These are phyloP conservation scores for Acromyrmex charruanus DNA, from an alignment of 1,140 invertebrate genomes.

Conservation along the genomic window DNA sequence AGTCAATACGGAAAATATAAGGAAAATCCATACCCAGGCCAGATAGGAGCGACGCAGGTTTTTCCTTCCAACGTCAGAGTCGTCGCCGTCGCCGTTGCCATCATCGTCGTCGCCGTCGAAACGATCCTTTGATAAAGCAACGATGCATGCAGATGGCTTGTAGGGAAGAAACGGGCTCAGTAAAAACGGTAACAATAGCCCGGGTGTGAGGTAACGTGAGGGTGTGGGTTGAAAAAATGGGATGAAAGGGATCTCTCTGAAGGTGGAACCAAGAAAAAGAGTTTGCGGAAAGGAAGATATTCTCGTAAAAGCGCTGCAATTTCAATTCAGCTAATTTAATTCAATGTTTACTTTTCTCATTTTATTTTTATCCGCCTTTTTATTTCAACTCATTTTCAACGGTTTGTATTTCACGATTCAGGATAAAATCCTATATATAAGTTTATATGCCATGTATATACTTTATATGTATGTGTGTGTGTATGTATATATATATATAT, in stretches of 20 bases:
- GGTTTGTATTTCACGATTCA: slow-evolving; percentile 1
- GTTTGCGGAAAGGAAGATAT: neutral
- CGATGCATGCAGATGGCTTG: slow-evolving; percentile 68
- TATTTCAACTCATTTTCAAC: neutral
- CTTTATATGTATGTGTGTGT: no score
- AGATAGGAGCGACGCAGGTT: slow-evolving; percentile 16
- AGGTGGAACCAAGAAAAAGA: neutral
- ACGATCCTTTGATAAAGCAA: slow-evolving; percentile 71
- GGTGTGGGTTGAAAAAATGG: slow-evolving; percentile 19
- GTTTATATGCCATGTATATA: neutral
- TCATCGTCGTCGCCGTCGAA: slow-evolving; percentile 44
- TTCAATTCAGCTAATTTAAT: slow-evolving; percentile 26
- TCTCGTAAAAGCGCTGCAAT: slow-evolving; percentile 11
- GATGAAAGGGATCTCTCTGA: neutral
- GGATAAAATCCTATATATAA: slow-evolving; percentile 1
- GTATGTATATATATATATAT: neutral
- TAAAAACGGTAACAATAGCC: slow-evolving; percentile 68
- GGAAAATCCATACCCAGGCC: slow-evolving; percentile 26
- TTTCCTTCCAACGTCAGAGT: slow-evolving; percentile 25
- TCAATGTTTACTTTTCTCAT: slow-evolving; percentile 9
- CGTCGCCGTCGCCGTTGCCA: slow-evolving; percentile 6
- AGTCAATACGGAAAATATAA: slow-evolving; percentile 54
- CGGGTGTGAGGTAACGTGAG: slow-evolving; percentile 25
- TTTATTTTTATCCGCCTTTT: slow-evolving; percentile 20
- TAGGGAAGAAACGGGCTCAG: slow-evolving; percentile 55